These are phyloP conservation scores for Chelonoidis abingdonii DNA, from an alignment of 2,113 vertebrate genomes.

Conservation along the genomic window DNA sequence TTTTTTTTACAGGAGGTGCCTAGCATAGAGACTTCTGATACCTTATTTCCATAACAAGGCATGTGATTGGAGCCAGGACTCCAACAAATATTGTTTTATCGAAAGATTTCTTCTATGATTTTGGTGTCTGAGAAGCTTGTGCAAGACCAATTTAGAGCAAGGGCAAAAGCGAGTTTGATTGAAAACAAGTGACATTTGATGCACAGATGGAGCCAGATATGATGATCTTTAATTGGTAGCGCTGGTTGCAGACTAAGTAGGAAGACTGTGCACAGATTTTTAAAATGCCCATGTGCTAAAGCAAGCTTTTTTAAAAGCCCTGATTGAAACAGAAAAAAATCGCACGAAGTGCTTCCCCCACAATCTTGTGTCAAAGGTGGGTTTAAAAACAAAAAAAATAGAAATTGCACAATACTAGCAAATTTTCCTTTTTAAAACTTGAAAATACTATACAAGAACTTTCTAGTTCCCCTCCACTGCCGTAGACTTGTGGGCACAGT, in stretches of 20 bases:
- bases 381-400: conserved; percentile 54
- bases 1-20: not conserved
- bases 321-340: conserved; percentile 46
- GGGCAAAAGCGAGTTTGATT: not conserved
- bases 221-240: conserved; percentile 47
- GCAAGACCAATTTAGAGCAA: not conserved
- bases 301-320: conserved; percentile 29
- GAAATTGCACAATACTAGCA: conserved; percentile 30
- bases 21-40: not conserved
- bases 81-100: not conserved
- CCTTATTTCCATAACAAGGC: not conserved
- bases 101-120: not conserved
- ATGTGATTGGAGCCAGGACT: not conserved
- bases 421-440: conserved; percentile 8
- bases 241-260: conserved; percentile 69
- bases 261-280: conserved; percentile 77
- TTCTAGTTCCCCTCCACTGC: conserved; percentile 58
- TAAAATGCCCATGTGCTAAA: conserved; percentile 70
- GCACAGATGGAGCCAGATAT: not conserved
- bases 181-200: not conserved
- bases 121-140: not conserved
- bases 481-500: conserved; percentile 48
- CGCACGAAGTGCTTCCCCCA: conserved; percentile 8
- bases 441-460: conserved; percentile 51
- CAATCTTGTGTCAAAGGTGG: conserved; percentile 57